Conservation (phyloP, 53 echinoderm and acorn worm species). For the Actinopyga echinites region DNA sequence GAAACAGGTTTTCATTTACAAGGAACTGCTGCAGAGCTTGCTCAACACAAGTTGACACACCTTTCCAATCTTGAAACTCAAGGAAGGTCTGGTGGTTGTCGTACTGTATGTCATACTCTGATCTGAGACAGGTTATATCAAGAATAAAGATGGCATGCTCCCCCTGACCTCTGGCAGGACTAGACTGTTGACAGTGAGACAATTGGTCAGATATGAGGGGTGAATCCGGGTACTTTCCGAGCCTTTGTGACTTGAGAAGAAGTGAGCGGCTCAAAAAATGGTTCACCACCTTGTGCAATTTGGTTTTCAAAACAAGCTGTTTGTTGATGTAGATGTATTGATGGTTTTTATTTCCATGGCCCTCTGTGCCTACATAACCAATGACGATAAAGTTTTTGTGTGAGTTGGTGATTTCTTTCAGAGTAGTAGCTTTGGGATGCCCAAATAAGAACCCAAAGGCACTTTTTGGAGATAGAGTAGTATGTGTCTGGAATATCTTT, state of each 20-base stretch:
- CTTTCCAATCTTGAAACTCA: conserved; percentile 90
- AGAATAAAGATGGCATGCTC: conserved; percentile 79
- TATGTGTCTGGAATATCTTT: conserved; percentile 79
- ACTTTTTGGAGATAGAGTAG: conserved; percentile 50
- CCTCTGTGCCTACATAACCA: conserved; percentile 73
- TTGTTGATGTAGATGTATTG: conserved; percentile 90
- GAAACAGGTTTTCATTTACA: conserved; percentile 65
- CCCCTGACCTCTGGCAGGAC: conserved; percentile 61
- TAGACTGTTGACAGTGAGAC: conserved; percentile 45
- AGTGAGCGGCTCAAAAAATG: conserved; percentile 67
- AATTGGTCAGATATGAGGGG: not conserved
- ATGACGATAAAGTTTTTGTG: conserved; percentile 47
- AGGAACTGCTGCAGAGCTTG: conserved; percentile 69
- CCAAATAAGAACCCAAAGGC: conserved; percentile 86
- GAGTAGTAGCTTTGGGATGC: conserved; percentile 45
- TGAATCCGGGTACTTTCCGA: not conserved
- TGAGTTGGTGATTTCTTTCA: conserved; percentile 63
- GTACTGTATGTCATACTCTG: conserved; percentile 81
- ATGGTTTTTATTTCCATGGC: conserved; percentile 78
- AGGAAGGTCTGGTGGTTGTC: conserved; percentile 84
- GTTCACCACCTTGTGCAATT: conserved; percentile 77
- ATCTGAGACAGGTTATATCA: conserved; percentile 71
- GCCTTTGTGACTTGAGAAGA: conserved; percentile 46
- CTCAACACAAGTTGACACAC: conserved; percentile 63
- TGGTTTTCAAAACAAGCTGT: conserved; percentile 75